phyloP scores from a whole-genome alignment of 37 sponge, comb jelly and placozoan genomes.

The Diacarnus erythraeanus region DNA sequence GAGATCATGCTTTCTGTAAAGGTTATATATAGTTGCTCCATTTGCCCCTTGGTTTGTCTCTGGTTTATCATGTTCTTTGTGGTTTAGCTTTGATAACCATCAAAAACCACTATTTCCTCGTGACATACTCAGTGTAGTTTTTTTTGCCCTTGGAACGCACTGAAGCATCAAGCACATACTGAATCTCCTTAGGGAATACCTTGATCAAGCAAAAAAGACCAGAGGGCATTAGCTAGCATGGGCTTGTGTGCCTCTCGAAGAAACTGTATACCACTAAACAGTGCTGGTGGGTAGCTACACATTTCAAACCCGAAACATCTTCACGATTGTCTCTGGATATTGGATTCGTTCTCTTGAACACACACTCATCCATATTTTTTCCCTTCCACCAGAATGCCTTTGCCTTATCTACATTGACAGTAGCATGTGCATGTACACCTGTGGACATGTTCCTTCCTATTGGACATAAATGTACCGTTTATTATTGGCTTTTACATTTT shows the following conservation, averaged over 20 bases:
- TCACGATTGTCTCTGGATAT: neutral
- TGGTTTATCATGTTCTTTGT: neutral
- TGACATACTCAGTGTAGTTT: neutral
- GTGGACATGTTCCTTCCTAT: neutral
- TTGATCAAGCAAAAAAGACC: neutral
- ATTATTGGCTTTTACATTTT: no score
- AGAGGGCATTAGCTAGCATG: neutral
- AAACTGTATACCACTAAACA: neutral
- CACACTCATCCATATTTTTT: neutral
- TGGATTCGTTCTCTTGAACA: neutral
- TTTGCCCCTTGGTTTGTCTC: neutral
- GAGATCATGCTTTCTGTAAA: neutral
- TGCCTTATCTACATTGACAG: neutral
- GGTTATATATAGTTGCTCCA: neutral
- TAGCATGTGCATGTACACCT: neutral
- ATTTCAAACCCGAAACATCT: neutral
- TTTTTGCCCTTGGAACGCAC: neutral
- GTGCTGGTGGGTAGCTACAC: neutral
- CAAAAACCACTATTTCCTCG: neutral
- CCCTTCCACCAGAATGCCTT: neutral
- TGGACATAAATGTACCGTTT: no score
- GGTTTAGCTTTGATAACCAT: neutral
- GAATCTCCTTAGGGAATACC: neutral
- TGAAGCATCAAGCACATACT: neutral
- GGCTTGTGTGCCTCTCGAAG: neutral